phyloP scores from a whole-genome alignment of 2,113 vertebrate species.

The Eulacestoma nigropectus region DNA sequence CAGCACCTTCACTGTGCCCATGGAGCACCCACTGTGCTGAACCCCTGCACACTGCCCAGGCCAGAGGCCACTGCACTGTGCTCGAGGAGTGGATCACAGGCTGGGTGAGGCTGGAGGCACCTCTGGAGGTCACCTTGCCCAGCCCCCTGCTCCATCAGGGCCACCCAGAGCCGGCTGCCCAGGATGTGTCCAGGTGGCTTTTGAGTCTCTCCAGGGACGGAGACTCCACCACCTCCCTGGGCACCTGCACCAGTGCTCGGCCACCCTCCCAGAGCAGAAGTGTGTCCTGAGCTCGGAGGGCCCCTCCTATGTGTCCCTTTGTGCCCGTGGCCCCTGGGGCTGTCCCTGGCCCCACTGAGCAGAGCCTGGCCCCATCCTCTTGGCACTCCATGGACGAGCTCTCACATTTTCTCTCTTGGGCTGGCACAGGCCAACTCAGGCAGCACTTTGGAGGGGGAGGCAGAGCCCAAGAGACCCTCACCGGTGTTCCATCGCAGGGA shows the following conservation, averaged over 20 bases:
- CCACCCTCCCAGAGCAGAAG: not conserved
- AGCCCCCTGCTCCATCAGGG: not conserved
- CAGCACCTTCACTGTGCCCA: not conserved
- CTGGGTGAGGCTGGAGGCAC: not conserved
- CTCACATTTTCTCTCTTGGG: not conserved
- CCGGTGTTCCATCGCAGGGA: fast-evolving
- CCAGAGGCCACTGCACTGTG: not conserved
- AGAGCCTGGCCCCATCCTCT: not conserved
- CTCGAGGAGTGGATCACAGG: fast-evolving
- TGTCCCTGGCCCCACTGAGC: not conserved
- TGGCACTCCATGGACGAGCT: not conserved
- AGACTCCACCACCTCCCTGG: not conserved
- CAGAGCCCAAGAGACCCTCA: not conserved
- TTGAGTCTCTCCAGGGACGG: not conserved
- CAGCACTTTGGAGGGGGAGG: not conserved
- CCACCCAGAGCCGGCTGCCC: not conserved
- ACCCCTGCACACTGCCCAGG: not conserved
- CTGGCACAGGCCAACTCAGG: not conserved
- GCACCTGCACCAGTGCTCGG: not conserved
- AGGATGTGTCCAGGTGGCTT: not conserved
- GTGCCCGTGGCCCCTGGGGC: not conserved
- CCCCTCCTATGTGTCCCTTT: not conserved
- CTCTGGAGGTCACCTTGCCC: not conserved
- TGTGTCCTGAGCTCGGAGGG: not conserved
- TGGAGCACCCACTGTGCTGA: not conserved